Evolutionary conservation across 2,113 vertebrate species (phyloP), one percentile per base, ranked within the genome.

Genomic region (Stictonetta naevosa): DNA sequence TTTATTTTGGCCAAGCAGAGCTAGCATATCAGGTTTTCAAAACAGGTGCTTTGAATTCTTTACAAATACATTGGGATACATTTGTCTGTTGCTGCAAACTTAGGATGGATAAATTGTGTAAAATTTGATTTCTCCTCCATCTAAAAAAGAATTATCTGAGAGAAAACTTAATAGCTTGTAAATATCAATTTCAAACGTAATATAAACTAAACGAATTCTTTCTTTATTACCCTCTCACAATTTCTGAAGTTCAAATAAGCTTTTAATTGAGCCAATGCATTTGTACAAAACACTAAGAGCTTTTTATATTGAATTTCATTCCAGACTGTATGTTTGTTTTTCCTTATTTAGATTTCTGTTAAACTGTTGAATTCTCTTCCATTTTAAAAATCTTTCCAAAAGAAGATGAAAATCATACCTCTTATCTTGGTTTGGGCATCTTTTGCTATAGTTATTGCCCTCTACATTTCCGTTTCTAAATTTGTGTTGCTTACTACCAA

Each of bases 261-360:
- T 93, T 91, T 90, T 95, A 83, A 83, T 73, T 73, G 76, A 68
- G 29, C 52, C 20, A 1, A 8, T 82, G 38, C n/a, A 7, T 77
- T 93, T 93, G 86, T 77, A 66, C 80, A 88, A 84, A 75, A 48
- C 71, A 76, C 66, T 72, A 50, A 90, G 50, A 84, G 82, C 72
- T 83, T 88, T 90, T 46, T 79, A 16, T 82, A 33, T 13, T 81
- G 68, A 48, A 59, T 93, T 89, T 91, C 67, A 26, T 63, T 40
- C 36, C 28, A 76, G 40, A 8, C 44, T 80, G 1, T 20, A 20
- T 58, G 13, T 26, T 52, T 52, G 31, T 34, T 64, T 80, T 78
- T n/a, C 34, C n/a, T 71, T 4, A 38, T n/a, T 64, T 72, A 67
- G 48, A 40, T 62, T 76, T 55, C 36, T 22, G 38, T 76, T 83